A percentile compares a stretch with the other conserved stretches of the same genome.
phyloP scores from a whole-genome alignment of 2,888 invertebrate genomes.

The Siphlonurus alternatus region DNA sequence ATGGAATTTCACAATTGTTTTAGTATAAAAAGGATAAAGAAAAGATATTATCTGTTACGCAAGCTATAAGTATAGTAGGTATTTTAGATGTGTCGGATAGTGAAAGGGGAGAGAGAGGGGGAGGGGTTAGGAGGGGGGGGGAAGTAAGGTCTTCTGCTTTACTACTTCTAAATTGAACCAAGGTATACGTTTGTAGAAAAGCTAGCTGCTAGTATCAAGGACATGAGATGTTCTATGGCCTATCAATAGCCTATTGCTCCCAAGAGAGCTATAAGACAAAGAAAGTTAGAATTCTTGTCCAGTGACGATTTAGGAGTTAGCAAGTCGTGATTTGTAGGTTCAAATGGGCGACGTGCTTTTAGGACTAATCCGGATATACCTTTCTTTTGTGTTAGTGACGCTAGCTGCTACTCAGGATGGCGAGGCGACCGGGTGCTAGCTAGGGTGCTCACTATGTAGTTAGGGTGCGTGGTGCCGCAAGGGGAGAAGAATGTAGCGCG shows the following conservation, averaged over 20 bases:
- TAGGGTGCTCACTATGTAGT: too few relatives aligned
- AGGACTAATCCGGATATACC: slow-evolving; percentile 3
- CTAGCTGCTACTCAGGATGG: too few relatives aligned
- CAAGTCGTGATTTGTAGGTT: slow-evolving; percentile 1
- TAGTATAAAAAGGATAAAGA: not conserved
- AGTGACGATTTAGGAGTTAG: slow-evolving; percentile 2
- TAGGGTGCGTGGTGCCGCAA: not conserved
- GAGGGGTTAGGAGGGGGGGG: too few relatives aligned
- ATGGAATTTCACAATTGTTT: not conserved
- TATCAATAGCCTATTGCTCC: slow-evolving; percentile 3
- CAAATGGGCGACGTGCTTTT: slow-evolving; percentile 1
- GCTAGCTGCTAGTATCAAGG: not conserved
- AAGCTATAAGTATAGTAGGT: not conserved
- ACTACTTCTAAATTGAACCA: not conserved
- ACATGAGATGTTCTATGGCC: not conserved
- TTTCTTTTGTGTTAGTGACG: too few relatives aligned
- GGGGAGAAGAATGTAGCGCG: not conserved
- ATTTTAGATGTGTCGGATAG: not conserved
- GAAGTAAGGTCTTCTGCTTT: too few relatives aligned
- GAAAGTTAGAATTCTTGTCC: slow-evolving; percentile 3
- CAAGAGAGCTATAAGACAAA: not conserved
- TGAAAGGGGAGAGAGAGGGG: too few relatives aligned
- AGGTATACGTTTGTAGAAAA: not conserved
- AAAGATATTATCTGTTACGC: not conserved
- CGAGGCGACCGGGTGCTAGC: too few relatives aligned